Evolutionary conservation across 2,888 invertebrate species (phyloP).

Genomic region (Eristalinus aeneus): DNA sequence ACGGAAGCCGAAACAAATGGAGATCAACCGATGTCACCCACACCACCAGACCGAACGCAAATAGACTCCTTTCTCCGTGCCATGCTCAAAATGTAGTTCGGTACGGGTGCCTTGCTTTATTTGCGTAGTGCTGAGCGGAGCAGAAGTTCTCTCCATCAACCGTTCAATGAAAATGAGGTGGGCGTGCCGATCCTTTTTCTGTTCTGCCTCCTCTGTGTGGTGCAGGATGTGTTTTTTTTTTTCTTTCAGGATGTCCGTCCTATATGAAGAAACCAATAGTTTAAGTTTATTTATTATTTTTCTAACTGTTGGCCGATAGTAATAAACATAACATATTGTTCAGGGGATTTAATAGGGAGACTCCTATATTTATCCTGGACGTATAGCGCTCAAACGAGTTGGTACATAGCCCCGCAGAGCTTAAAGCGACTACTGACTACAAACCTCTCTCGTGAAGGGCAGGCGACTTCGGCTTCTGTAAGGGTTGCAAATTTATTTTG

Average conservation of each 20-base stretch:
- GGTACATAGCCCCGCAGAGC: neutral
- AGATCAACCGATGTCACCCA: neutral
- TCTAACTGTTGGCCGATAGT: slow-evolving; percentile 13
- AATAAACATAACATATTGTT: slow-evolving; percentile 31
- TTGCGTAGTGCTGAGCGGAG: neutral
- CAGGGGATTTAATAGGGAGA: neutral
- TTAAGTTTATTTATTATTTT: slow-evolving; percentile 38
- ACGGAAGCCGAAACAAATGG: neutral
- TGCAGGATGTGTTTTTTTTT: neutral
- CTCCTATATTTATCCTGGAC: neutral
- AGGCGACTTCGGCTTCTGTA: neutral
- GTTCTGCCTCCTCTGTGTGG: neutral
- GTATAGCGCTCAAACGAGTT: neutral
- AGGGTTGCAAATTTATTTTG: neutral
- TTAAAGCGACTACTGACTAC: neutral
- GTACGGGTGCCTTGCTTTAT: neutral
- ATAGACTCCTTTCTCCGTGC: neutral
- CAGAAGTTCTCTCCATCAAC: neutral
- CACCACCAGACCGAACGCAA: neutral
- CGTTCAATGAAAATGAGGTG: neutral
- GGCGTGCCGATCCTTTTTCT: neutral
- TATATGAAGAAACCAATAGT: slow-evolving; percentile 6
- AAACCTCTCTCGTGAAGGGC: neutral
- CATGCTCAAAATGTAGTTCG: neutral
- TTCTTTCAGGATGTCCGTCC: slow-evolving; percentile 16